phyloP scores from a whole-genome alignment of 2,888 invertebrate species.

The Griposia aprilina region DNA sequence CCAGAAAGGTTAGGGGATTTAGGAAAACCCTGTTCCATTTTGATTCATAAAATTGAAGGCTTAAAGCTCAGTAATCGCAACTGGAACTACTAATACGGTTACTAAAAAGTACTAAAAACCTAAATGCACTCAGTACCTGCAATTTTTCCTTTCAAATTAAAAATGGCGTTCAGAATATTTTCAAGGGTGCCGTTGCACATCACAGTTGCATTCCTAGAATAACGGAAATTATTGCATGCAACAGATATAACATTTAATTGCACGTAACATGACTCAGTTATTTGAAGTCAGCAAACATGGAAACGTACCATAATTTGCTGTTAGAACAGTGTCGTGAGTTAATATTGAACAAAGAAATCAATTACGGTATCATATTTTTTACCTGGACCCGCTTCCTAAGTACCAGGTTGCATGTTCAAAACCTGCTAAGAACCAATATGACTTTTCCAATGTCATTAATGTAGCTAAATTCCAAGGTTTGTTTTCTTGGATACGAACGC shows the following conservation, averaged over 20 bases:
- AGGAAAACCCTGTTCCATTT: slow-evolving; percentile 10
- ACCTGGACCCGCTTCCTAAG: slow-evolving; percentile 10
- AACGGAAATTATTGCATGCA: slow-evolving; percentile 57
- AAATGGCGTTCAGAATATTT: slow-evolving; percentile 8
- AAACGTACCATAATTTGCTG: slow-evolving; percentile 55
- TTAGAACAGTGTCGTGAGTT: slow-evolving; percentile 45
- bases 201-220: slow-evolving; percentile 47
- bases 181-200: slow-evolving; percentile 43
- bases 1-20: neutral
- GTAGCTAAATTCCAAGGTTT: neutral
- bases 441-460: slow-evolving; percentile 14
- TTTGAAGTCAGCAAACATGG: slow-evolving; percentile 48
- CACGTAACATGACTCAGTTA: slow-evolving; percentile 57
- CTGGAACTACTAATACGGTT: slow-evolving; percentile 13
- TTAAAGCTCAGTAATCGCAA: neutral
- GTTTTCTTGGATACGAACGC: too few relatives aligned
- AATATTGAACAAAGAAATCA: slow-evolving; percentile 50
- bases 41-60: slow-evolving; percentile 14
- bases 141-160: slow-evolving; percentile 6
- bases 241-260: slow-evolving; percentile 45
- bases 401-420: slow-evolving; percentile 18
- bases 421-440: slow-evolving; percentile 8
- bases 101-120: neutral
- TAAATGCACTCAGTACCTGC: neutral
- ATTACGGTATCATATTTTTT: slow-evolving; percentile 35